Evolutionary conservation across 2,888 invertebrate species (phyloP).

Genomic region (Aricia artaxerxes): DNA sequence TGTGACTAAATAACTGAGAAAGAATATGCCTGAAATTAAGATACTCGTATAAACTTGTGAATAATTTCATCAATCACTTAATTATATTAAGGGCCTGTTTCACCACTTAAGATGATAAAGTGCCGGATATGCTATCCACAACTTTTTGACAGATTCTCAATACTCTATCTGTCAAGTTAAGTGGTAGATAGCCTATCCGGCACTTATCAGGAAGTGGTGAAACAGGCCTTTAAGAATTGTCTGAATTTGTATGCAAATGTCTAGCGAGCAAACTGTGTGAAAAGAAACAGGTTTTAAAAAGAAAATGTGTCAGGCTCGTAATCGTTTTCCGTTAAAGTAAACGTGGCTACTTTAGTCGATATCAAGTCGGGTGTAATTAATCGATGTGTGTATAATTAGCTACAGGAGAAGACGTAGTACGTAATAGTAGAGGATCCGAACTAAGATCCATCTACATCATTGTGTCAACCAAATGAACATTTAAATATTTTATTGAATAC

Average conservation of each 20-base stretch:
- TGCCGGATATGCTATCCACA: too few species aligned
- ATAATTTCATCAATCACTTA: background rate
- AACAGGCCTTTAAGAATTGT: background rate
- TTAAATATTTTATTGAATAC: too few species aligned
- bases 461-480: too few species aligned
- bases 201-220: too few species aligned
- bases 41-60: background rate
- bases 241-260: background rate
- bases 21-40: background rate
- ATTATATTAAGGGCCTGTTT: too few species aligned
- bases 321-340: conserved; percentile 18
- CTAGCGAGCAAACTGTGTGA: background rate
- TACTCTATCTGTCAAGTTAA: too few species aligned
- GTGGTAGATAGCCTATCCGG: too few species aligned
- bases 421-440: too few species aligned
- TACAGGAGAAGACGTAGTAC: conserved; percentile 34
- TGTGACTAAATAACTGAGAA: background rate
- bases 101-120: too few species aligned
- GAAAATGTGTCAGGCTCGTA: conserved; percentile 27
- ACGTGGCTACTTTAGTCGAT: conserved; percentile 20
- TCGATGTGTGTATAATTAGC: conserved; percentile 24
- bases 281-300: conserved; percentile 19
- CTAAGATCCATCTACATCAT: too few species aligned
- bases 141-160: too few species aligned
- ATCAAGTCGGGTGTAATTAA: conserved; percentile 11